Evolutionary conservation across 2,113 vertebrate genomes (phyloP).

Genomic region (Onychorhynchus coronatus): DNA sequence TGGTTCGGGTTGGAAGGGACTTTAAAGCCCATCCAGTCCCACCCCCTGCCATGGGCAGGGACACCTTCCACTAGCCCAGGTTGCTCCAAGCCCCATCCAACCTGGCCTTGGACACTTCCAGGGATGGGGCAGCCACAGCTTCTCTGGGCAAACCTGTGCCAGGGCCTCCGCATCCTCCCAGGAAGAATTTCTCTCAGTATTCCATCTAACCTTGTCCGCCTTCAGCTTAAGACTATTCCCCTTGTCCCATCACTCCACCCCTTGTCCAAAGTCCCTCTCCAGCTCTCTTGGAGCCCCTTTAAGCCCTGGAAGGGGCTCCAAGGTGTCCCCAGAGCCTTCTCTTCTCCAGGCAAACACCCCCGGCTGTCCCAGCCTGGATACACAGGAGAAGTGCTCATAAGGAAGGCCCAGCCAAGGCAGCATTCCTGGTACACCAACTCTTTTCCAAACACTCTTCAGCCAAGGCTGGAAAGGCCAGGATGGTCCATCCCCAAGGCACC

Average conservation of each 20-base stretch:
- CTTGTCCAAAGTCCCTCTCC: neutral
- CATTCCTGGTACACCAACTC: fast-evolving
- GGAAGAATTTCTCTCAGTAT: neutral
- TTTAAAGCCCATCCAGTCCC: fast-evolving
- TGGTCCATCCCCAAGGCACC: neutral
- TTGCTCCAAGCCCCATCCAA: neutral
- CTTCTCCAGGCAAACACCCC: fast-evolving
- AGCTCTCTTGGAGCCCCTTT: neutral
- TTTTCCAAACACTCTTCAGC: neutral
- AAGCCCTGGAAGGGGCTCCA: fast-evolving
- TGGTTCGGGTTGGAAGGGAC: neutral
- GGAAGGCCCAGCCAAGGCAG: neutral
- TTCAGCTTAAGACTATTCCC: neutral
- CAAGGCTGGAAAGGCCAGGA: neutral
- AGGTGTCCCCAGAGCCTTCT: neutral
- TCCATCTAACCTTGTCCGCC: neutral
- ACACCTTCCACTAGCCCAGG: fast-evolving
- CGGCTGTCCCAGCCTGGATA: neutral
- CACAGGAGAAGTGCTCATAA: neutral
- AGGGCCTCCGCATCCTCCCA: neutral
- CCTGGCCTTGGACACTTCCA: neutral
- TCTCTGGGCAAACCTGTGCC: neutral
- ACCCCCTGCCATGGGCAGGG: neutral
- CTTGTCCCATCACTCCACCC: neutral
- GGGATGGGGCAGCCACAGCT: neutral